These are phyloP conservation scores for Gallinago media DNA, from an alignment of 2,113 vertebrate species.

Conservation along the genomic window DNA sequence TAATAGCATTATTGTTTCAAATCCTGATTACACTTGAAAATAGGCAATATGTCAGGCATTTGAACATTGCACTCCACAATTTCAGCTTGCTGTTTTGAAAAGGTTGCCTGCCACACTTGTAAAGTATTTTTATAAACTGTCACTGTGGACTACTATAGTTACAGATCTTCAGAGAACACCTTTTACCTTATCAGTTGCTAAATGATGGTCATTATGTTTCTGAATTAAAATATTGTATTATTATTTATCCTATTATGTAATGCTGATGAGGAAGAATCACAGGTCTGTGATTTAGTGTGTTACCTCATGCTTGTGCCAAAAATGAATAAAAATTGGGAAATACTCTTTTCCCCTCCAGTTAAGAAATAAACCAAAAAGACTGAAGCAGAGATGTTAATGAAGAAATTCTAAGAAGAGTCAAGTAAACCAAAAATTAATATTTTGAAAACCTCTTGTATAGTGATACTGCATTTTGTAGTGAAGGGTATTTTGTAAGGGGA, in stretches of 20 bases:
- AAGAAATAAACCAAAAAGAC: background rate
- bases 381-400: background rate
- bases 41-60: background rate
- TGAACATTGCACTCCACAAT: background rate
- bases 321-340: background rate
- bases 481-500: background rate
- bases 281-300: background rate
- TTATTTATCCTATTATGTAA: background rate
- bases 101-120: background rate
- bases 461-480: background rate
- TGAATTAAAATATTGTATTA: background rate
- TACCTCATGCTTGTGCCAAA: background rate
- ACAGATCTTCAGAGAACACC: background rate
- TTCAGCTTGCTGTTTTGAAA: background rate
- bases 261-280: background rate
- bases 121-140: background rate
- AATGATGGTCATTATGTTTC: background rate
- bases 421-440: background rate
- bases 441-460: background rate
- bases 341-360: background rate
- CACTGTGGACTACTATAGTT: background rate
- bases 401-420: background rate
- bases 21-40: background rate
- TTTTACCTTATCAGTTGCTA: background rate
- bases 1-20: background rate